A percentile compares a stretch with the other conserved stretches of the same genome.
Evolutionary conservation across 2,888 invertebrate genomes (phyloP).

Genomic region (Ophioninae sp.): DNA sequence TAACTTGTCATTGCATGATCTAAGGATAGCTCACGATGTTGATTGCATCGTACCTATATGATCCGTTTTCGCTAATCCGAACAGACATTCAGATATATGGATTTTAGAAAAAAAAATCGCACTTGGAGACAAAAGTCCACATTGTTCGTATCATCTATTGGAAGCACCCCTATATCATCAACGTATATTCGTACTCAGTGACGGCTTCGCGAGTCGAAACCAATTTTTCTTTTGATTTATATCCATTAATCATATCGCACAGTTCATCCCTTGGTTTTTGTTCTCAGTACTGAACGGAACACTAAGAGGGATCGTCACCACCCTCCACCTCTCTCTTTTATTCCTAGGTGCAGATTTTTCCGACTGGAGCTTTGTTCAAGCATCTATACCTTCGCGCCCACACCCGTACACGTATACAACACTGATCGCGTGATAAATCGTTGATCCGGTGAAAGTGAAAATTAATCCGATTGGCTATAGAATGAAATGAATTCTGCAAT

Average conservation of each 20-base stretch:
- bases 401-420: background rate
- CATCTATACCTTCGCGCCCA: background rate
- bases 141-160: background rate
- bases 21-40: background rate
- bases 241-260: background rate
- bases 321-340: background rate
- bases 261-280: constrained; percentile 7
- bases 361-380: constrained; percentile 51
- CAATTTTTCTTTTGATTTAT: background rate
- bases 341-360: constrained; percentile 4
- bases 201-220: background rate
- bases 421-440: constrained; percentile 52
- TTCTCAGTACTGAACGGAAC: constrained; percentile 3
- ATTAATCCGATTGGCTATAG: constrained; percentile 71
- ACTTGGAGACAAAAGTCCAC: background rate
- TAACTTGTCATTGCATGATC: constrained; percentile 13
- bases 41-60: background rate
- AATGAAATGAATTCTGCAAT: constrained; percentile 72
- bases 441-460: constrained; percentile 66
- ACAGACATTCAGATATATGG: background rate
- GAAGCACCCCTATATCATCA: background rate
- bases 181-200: background rate
- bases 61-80: background rate
- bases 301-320: background rate
- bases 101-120: too few relatives aligned